A percentile compares a stretch with the other conserved stretches of the same genome.
Evolutionary conservation across 2,888 invertebrate species (phyloP).

Genomic region (Gordius sp.): DNA sequence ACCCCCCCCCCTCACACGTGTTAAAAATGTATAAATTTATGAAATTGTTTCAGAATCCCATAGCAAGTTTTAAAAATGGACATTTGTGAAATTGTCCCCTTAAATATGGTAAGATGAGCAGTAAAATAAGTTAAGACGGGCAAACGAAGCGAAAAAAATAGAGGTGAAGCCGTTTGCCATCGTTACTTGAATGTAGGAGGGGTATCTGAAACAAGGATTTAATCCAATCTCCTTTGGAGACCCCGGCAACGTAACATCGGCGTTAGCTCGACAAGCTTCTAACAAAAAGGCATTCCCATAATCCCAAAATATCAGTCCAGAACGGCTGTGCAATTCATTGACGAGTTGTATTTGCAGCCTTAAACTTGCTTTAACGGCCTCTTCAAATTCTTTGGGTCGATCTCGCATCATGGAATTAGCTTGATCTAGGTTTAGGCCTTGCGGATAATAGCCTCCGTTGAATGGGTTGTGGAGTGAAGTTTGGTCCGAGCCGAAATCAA

Average conservation of each 20-base stretch:
- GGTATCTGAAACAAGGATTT: slow-evolving; percentile 35
- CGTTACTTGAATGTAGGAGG: slow-evolving; percentile 39
- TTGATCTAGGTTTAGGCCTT: slow-evolving; percentile 31
- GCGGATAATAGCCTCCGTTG: slow-evolving; percentile 38
- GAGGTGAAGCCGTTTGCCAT: slow-evolving; percentile 33
- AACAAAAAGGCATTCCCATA: slow-evolving; percentile 40
- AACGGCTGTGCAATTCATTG: slow-evolving; percentile 29
- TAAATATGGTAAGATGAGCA: too few species aligned
- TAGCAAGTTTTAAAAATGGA: too few species aligned
- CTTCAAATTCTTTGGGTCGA: slow-evolving; percentile 32
- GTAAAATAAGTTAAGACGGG: too few species aligned
- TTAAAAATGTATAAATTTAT: too few species aligned
- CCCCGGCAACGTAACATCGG: too few species aligned
- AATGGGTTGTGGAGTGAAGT: slow-evolving; percentile 39
- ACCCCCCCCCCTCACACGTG: too few species aligned
- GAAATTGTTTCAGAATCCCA: too few species aligned
- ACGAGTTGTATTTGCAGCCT: slow-evolving; percentile 36
- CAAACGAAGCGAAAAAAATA: slow-evolving; percentile 3
- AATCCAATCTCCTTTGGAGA: too few species aligned
- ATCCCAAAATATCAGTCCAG: slow-evolving; percentile 38
- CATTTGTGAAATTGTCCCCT: too few species aligned
- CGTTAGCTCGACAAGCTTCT: slow-evolving; percentile 36
- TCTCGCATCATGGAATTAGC: slow-evolving; percentile 31
- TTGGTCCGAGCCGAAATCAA: slow-evolving; percentile 38
- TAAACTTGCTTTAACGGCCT: slow-evolving; percentile 33